Percentiles rank a stretch among this genome's conserved stretches.
Conservation (phyloP, 2,797 vertebrate species). For the Anabacerthia variegaticeps region DNA sequence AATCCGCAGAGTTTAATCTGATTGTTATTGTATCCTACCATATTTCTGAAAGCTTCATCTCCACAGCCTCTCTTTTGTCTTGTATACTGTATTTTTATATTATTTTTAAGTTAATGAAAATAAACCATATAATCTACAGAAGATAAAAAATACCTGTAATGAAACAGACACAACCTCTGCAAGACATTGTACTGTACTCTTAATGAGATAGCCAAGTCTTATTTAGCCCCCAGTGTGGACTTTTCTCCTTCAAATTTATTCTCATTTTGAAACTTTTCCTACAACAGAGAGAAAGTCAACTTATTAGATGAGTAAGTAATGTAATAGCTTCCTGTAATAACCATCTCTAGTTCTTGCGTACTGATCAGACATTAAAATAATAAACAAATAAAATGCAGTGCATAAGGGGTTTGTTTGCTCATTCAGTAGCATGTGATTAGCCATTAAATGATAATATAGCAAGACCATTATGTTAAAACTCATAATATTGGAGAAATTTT, state of each 20-base stretch:
- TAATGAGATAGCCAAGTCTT: background rate
- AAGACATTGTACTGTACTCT: background rate
- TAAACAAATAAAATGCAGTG: background rate
- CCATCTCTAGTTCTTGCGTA: background rate
- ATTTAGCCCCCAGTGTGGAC: background rate
- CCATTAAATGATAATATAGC: background rate
- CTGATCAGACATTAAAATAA: background rate
- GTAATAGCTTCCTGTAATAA: background rate
- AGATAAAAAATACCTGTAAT: background rate
- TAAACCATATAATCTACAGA: background rate
- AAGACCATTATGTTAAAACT: background rate
- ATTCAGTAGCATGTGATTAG: background rate
- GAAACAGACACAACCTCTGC: background rate
- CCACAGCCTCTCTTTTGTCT: background rate
- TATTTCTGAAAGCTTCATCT: background rate
- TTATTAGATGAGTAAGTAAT: background rate
- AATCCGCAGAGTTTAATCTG: background rate
- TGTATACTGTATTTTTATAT: background rate
- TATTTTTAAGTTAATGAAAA: background rate
- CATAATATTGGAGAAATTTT: background rate
- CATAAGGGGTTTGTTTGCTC: background rate
- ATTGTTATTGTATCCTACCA: background rate
- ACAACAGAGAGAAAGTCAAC: background rate
- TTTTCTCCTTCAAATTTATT: background rate
- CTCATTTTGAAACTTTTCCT: background rate